A percentile compares a stretch with the other conserved stretches of the same genome.
These are phyloP conservation scores for Ceratoteleas bidentatus DNA, from an alignment of 1,140 invertebrate genomes.

Conservation along the genomic window DNA sequence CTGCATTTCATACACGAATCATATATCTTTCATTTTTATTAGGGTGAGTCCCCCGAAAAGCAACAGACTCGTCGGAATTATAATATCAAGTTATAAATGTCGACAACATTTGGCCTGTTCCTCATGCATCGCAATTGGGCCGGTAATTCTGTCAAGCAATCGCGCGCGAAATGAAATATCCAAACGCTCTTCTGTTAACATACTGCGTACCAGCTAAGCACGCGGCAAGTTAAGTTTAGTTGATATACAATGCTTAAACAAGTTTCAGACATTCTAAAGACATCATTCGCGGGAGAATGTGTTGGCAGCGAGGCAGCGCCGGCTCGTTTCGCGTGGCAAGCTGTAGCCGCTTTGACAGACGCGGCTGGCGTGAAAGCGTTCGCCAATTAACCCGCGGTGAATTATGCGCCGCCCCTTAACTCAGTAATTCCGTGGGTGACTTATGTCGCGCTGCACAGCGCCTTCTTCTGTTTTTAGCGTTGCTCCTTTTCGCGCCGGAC, in stretches of 20 bases:
- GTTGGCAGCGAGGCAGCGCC: slow-evolving; percentile 41
- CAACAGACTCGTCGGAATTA: no score
- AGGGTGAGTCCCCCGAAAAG: no score
- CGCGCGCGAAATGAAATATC: slow-evolving; percentile 37
- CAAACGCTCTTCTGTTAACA: slow-evolving; percentile 50
- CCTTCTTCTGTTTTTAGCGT: slow-evolving; percentile 58
- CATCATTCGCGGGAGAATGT: slow-evolving; percentile 55
- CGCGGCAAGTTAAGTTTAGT: slow-evolving; percentile 52
- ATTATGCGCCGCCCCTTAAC: slow-evolving; percentile 77
- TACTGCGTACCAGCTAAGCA: slow-evolving; percentile 36
- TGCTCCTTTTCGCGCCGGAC: slow-evolving; percentile 64
- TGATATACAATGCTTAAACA: slow-evolving; percentile 59
- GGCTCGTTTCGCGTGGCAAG: slow-evolving; percentile 54
- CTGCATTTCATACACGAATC: no score
- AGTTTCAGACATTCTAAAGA: slow-evolving; percentile 64
- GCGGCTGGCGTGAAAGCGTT: slow-evolving; percentile 79
- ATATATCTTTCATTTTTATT: no score
- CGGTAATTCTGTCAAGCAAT: slow-evolving; percentile 16
- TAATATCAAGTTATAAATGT: no score
- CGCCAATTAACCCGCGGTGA: slow-evolving; percentile 80
- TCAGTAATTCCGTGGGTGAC: slow-evolving; percentile 80
- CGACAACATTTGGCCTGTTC: no score
- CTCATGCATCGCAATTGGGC: neutral
- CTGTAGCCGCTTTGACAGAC: slow-evolving; percentile 77
- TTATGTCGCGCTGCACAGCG: slow-evolving; percentile 77